Evolutionary conservation across 2,113 vertebrate genomes (phyloP).

Genomic region (Loxodonta africana): DNA sequence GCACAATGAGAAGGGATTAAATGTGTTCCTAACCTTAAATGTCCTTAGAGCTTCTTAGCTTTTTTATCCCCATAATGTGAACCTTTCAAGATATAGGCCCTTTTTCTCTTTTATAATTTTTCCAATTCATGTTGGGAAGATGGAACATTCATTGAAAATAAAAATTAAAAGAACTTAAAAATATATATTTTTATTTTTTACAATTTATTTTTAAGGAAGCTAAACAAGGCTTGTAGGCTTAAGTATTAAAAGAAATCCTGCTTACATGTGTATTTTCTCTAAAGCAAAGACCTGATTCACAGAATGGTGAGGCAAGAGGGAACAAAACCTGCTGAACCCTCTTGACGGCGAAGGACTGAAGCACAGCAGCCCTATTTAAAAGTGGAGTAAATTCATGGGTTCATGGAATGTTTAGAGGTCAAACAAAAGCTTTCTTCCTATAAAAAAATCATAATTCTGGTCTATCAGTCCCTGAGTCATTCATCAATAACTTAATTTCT

Average conservation of each 20-base stretch:
- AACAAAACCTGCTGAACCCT: background rate
- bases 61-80: background rate
- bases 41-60: background rate
- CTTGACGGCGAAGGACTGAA: background rate
- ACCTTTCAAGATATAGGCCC: background rate
- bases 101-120: background rate
- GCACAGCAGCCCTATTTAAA: background rate
- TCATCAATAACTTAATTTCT: background rate
- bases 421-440: background rate
- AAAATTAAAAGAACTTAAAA: conserved; percentile 19
- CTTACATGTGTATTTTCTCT: conserved; percentile 5
- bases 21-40: background rate
- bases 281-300: background rate
- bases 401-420: background rate
- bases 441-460: background rate
- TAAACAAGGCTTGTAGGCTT: background rate
- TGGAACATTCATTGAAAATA: background rate
- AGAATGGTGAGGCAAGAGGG: background rate
- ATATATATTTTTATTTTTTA: background rate
- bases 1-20: background rate
- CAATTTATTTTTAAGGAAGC: background rate
- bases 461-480: background rate
- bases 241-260: background rate
- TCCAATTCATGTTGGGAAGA: background rate
- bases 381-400: background rate